Conservation (phyloP, 92 coral and sea anemone genomes). For the Epizoanthus ramosus region DNA sequence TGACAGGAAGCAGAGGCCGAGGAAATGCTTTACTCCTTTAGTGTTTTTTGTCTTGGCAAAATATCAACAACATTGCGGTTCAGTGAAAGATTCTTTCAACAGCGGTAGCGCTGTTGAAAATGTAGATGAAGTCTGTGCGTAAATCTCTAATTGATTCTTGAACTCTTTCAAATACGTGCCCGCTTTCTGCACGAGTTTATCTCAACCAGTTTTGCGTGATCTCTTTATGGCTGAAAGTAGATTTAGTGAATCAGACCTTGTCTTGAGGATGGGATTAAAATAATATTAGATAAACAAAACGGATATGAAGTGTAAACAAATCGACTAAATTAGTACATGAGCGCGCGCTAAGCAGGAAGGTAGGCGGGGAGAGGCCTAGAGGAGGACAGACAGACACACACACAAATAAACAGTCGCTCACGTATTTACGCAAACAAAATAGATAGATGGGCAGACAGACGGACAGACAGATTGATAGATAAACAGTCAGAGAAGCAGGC, state of each 20-base stretch:
- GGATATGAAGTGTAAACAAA: slow-evolving; percentile 3
- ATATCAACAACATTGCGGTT: slow-evolving; percentile 7
- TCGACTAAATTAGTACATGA: not conserved
- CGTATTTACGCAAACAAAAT: too few relatives aligned
- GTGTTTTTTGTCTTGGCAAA: slow-evolving; percentile 15
- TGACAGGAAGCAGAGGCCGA: not conserved
- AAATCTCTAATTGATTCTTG: not conserved
- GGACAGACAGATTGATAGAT: too few relatives aligned
- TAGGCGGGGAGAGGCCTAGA: not conserved
- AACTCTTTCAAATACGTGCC: not conserved
- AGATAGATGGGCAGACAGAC: too few relatives aligned
- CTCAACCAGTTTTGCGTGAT: slow-evolving; percentile 10
- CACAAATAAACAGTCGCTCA: not conserved
- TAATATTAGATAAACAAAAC: not conserved
- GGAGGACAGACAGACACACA: not conserved
- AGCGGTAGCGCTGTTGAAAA: not conserved
- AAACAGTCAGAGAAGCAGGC: too few relatives aligned
- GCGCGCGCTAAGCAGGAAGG: not conserved
- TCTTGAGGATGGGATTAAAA: slow-evolving; percentile 5
- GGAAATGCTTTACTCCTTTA: not conserved
- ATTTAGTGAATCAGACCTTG: not conserved
- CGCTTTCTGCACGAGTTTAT: too few relatives aligned
- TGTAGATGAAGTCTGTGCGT: too few relatives aligned
- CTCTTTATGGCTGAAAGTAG: not conserved
- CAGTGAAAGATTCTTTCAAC: slow-evolving; percentile 20